Conservation (phyloP, 1,140 invertebrate genomes). For the Mizuhopecten yessoensis region DNA sequence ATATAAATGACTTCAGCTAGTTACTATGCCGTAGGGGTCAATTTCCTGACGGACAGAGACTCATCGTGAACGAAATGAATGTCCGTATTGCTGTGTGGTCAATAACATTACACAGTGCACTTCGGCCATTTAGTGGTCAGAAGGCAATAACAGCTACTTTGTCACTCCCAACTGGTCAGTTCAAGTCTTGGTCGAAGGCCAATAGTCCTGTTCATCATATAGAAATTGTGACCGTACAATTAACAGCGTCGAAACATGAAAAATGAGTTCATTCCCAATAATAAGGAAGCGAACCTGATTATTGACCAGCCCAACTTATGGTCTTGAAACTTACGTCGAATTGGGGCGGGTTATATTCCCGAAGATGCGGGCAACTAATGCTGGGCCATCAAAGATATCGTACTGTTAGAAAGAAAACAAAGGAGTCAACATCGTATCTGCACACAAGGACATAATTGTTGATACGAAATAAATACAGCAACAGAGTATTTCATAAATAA, state of each 20-base stretch:
- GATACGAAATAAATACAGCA: too few species aligned
- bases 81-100: not conserved
- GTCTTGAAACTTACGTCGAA: too few species aligned
- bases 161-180: constrained; percentile 19
- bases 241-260: not conserved
- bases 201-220: not conserved
- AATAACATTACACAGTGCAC: not conserved
- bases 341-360: too few species aligned
- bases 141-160: constrained; percentile 16
- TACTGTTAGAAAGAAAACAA: too few species aligned
- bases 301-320: too few species aligned
- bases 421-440: too few species aligned
- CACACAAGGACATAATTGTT: too few species aligned
- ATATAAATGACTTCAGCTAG: not conserved
- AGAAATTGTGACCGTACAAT: not conserved
- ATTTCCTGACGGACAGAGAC: not conserved
- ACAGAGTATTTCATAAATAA: too few species aligned
- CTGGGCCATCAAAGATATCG: too few species aligned
- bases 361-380: too few species aligned
- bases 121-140: not conserved
- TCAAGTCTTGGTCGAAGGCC: not conserved
- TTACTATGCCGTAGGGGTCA: not conserved
- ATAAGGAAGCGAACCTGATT: too few species aligned
- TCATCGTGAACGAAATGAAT: not conserved
- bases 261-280: not conserved